A percentile compares a stretch with the other conserved stretches of the same genome.
phyloP scores from a whole-genome alignment of 2,797 vertebrate genomes.

The Megalops cyprinoides region DNA sequence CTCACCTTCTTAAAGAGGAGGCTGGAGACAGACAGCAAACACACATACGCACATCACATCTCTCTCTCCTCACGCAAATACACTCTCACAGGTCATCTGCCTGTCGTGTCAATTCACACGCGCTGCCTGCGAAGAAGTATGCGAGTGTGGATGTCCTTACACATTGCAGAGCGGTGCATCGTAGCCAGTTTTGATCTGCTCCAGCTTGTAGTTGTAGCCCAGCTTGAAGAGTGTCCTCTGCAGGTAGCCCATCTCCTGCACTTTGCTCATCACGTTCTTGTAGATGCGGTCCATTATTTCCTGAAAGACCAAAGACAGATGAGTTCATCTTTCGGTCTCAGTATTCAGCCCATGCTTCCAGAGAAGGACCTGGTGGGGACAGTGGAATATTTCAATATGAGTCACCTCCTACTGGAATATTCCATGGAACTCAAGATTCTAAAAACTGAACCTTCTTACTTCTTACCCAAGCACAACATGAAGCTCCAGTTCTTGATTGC shows the following conservation, averaged over 20 bases:
- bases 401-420: background rate
- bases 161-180: constrained; percentile 94
- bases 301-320: constrained; percentile 65
- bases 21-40: constrained; percentile 60
- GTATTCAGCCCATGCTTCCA: background rate
- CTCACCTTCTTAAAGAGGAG: constrained; percentile 92
- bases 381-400: background rate
- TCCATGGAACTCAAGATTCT: too few species aligned
- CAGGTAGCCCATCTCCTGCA: constrained; percentile 93
- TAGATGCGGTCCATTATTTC: constrained; percentile 99
- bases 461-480: too few species aligned
- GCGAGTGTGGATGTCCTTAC: constrained; percentile 72
- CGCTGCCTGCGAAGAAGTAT: background rate
- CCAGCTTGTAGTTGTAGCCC: constrained; percentile 93
- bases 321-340: background rate
- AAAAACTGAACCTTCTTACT: too few species aligned
- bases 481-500: too few species aligned
- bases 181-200: constrained; percentile 93
- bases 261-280: constrained; percentile 98
- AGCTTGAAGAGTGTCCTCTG: constrained; percentile 94
- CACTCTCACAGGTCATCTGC: too few species aligned
- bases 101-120: background rate
- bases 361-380: too few species aligned
- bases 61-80: background rate
- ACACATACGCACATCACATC: background rate